Evolutionary conservation across 2,113 vertebrate genomes (phyloP).

Genomic region (Anhinga anhinga): DNA sequence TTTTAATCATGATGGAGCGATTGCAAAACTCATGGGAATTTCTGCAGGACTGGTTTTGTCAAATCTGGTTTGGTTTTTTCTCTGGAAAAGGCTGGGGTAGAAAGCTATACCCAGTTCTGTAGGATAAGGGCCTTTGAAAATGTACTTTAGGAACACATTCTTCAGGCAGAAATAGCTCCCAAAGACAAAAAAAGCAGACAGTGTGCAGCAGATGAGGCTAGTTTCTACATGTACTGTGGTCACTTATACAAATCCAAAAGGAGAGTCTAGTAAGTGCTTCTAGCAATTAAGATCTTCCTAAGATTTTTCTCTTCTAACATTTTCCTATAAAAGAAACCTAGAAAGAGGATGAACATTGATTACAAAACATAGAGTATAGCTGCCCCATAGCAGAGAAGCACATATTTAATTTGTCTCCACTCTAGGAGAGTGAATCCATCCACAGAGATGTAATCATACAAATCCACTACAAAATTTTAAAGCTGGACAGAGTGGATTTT

Average conservation of each 20-base stretch:
- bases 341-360: not conserved
- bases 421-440: not conserved
- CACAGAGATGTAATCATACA: not conserved
- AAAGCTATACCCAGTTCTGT: not conserved
- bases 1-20: not conserved
- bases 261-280: not conserved
- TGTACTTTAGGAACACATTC: not conserved
- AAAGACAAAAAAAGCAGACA: not conserved
- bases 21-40: not conserved
- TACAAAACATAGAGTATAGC: not conserved
- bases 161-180: not conserved
- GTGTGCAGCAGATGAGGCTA: not conserved
- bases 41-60: not conserved
- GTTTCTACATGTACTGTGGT: not conserved
- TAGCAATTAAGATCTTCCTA: not conserved
- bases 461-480: not conserved
- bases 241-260: not conserved
- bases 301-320: not conserved
- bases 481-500: not conserved
- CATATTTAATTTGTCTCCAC: not conserved
- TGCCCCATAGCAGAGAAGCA: not conserved
- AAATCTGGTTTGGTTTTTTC: not conserved
- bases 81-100: not conserved
- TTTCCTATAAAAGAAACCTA: not conserved
- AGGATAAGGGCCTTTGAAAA: not conserved